Conservation (phyloP, 1,140 invertebrate genomes). For the Mactra quadrangularis region DNA sequence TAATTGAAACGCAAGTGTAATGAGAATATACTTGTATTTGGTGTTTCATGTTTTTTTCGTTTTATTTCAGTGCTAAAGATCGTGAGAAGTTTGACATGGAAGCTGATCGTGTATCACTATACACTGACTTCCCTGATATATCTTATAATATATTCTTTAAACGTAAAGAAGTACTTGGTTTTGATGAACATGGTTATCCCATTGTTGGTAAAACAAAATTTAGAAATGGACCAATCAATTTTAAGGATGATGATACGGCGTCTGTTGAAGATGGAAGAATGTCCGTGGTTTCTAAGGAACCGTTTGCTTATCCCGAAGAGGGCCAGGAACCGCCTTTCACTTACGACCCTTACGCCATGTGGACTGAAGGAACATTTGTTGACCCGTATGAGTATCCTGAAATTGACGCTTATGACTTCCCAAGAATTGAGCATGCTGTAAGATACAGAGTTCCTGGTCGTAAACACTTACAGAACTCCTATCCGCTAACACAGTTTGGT, state of each 20-base stretch:
- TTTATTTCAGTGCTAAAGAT: constrained; percentile 34
- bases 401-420: constrained; percentile 41
- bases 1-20: too few species aligned
- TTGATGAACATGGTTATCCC: constrained; percentile 50
- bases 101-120: constrained; percentile 36
- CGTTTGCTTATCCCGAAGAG: constrained; percentile 17
- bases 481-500: constrained; percentile 51
- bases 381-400: constrained; percentile 37
- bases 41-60: not conserved
- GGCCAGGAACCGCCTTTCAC: constrained; percentile 19
- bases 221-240: constrained; percentile 3
- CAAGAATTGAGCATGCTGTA: constrained; percentile 33
- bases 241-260: not conserved
- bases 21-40: too few species aligned
- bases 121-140: constrained; percentile 56
- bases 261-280: not conserved
- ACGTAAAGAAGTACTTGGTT: constrained; percentile 44
- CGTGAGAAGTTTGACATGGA: constrained; percentile 51
- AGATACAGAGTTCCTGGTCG: constrained; percentile 39
- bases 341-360: constrained; percentile 27
- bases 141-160: constrained; percentile 54
- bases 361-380: constrained; percentile 34
- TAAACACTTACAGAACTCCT: constrained; percentile 36
- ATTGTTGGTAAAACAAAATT: constrained; percentile 22
- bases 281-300: not conserved